phyloP scores from a whole-genome alignment of 1,140 invertebrate genomes.

The Pseudomyrmex concolor region DNA sequence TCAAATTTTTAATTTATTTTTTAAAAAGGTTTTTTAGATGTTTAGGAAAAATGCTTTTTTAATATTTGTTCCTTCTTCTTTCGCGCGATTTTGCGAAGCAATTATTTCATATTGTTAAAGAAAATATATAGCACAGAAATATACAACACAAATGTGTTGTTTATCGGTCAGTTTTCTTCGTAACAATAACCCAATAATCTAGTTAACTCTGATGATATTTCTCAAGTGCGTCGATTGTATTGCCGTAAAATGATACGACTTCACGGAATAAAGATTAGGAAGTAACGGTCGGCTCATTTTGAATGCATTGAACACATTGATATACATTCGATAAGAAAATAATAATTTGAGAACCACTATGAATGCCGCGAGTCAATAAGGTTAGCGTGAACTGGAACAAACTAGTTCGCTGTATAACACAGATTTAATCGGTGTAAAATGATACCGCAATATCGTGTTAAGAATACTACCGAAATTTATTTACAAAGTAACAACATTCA shows the following conservation, averaged over 20 bases:
- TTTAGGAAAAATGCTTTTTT: too few species aligned
- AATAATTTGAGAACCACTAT: slow-evolving; percentile 67
- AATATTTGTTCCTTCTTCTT: too few species aligned
- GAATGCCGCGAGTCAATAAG: slow-evolving; percentile 67
- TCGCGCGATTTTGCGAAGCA: too few species aligned
- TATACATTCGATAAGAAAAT: not conserved
- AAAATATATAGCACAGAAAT: not conserved
- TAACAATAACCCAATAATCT: not conserved
- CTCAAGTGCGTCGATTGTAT: not conserved
- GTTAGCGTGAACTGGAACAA: slow-evolving; percentile 71
- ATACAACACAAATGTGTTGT: not conserved
- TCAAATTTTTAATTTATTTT: too few species aligned
- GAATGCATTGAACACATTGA: slow-evolving; percentile 1
- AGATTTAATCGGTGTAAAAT: slow-evolving; percentile 48
- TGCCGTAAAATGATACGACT: not conserved
- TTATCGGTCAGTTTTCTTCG: not conserved
- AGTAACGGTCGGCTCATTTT: not conserved
- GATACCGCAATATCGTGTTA: slow-evolving; percentile 28
- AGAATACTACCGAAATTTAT: slow-evolving; percentile 33
- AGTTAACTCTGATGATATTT: not conserved
- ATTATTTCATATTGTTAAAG: slow-evolving; percentile 20
- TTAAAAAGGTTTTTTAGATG: too few species aligned
- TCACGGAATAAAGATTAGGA: slow-evolving; percentile 13
- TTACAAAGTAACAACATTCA: too few species aligned
- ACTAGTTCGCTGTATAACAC: slow-evolving; percentile 65